Percentiles rank a stretch among this genome's conserved stretches.
phyloP scores from a whole-genome alignment of 2,797 vertebrate species.

The Rhynchonycteris naso region DNA sequence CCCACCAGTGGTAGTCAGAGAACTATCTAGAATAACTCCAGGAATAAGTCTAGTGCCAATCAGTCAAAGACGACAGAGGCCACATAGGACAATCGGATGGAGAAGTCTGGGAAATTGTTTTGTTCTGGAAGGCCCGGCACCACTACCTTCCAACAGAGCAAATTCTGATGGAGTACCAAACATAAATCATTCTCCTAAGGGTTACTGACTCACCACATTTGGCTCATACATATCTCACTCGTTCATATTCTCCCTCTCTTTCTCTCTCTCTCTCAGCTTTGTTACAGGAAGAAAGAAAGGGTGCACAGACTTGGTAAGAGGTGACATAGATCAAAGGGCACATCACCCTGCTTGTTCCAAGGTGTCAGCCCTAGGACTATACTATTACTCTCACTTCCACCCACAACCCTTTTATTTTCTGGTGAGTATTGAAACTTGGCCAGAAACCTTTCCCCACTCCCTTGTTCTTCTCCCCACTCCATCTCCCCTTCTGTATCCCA shows the following conservation, averaged over 20 bases:
- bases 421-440: not conserved
- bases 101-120: not conserved
- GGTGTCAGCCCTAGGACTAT: slow-evolving; percentile 31
- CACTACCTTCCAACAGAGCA: not conserved
- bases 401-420: slow-evolving; percentile 64
- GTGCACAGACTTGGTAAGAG: slow-evolving; percentile 11
- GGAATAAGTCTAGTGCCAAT: not conserved
- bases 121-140: not conserved
- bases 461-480: not conserved
- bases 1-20: not conserved
- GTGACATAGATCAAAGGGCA: slow-evolving; percentile 53
- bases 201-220: not conserved
- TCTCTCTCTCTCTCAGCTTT: not conserved
- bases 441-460: not conserved
- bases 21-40: not conserved
- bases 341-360: not conserved
- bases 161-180: slow-evolving; percentile 34
- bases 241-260: not conserved
- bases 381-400: slow-evolving; percentile 55
- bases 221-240: not conserved
- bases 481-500: not conserved
- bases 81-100: not conserved
- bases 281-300: not conserved
- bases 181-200: slow-evolving; percentile 1
- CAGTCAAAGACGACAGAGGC: slow-evolving; percentile 14